These are phyloP conservation scores for Mormoops blainvillei DNA, from an alignment of 2,113 vertebrate genomes.

Conservation along the genomic window DNA sequence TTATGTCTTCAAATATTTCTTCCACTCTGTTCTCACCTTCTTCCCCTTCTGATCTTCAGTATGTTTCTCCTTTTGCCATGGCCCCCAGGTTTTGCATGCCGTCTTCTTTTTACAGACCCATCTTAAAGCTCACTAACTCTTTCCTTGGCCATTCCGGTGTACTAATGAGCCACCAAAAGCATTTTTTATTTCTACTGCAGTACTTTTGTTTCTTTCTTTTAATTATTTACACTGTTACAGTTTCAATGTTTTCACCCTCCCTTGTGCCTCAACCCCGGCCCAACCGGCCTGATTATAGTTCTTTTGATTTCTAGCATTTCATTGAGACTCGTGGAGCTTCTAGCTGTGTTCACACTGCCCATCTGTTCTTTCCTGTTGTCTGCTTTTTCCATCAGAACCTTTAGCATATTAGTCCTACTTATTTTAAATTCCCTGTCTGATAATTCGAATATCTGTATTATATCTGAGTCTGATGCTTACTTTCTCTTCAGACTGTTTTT, in stretches of 20 bases:
- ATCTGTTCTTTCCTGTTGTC: background rate
- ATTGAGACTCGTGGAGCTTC: background rate
- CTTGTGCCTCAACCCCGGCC: accelerated
- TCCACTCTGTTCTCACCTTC: background rate
- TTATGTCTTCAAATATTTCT: background rate
- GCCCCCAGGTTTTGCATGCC: background rate
- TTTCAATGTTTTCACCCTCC: too few species aligned
- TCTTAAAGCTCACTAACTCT: background rate
- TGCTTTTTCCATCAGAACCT: background rate
- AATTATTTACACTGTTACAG: too few species aligned
- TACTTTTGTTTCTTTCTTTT: background rate
- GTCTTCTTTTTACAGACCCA: background rate
- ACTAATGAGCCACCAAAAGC: background rate
- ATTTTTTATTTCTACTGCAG: background rate
- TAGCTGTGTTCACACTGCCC: background rate
- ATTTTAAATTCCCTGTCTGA: background rate
- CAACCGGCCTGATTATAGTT: background rate
- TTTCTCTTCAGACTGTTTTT: background rate
- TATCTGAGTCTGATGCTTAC: background rate
- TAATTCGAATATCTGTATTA: background rate
- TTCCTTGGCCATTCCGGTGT: background rate
- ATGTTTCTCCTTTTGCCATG: background rate
- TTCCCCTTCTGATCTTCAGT: background rate
- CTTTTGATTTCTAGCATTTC: background rate
- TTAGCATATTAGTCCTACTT: background rate